Conservation (phyloP, 1,140 invertebrate genomes). For the Neotoxoptera formosana region DNA sequence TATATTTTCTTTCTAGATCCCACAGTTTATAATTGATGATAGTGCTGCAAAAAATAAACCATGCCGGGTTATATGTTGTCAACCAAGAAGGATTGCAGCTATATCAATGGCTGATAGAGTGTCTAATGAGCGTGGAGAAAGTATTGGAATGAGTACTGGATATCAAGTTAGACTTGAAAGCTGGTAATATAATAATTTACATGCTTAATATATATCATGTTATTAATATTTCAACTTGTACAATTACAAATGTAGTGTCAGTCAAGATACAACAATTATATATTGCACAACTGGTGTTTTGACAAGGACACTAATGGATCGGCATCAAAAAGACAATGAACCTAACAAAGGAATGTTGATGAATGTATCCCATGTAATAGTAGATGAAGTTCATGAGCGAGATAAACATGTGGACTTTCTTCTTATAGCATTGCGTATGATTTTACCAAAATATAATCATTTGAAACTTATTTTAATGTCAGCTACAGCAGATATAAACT, state of each 20-base stretch:
- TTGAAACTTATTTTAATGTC: conserved; percentile 92
- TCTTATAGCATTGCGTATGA: conserved; percentile 82
- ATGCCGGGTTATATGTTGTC: conserved; percentile 90
- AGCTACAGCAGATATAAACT: conserved; percentile 84
- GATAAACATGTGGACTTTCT: conserved; percentile 94
- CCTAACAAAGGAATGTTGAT: conserved; percentile 63
- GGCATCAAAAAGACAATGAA: conserved; percentile 66
- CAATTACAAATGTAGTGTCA: neutral
- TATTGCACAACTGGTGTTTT: conserved; percentile 94
- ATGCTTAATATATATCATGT: neutral
- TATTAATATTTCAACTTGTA: neutral
- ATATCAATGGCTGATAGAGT: conserved; percentile 84
- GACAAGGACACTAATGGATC: conserved; percentile 82
- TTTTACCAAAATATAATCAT: conserved; percentile 74
- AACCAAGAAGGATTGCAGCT: conserved; percentile 90
- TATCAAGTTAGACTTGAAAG: conserved; percentile 93
- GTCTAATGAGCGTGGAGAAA: conserved; percentile 85
- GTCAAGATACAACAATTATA: conserved; percentile 79
- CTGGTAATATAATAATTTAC: conserved; percentile 60
- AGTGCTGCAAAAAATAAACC: conserved; percentile 70
- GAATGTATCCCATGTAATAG: conserved; percentile 83
- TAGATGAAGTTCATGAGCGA: conserved; percentile 93
- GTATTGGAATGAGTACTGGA: conserved; percentile 85
- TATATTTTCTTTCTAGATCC: conserved; percentile 67
- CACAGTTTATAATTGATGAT: conserved; percentile 88